Percentiles rank a stretch among this genome's conserved stretches.
Conservation (phyloP, 92 coral and sea anemone genomes). For the Galaxea fascicularis region DNA sequence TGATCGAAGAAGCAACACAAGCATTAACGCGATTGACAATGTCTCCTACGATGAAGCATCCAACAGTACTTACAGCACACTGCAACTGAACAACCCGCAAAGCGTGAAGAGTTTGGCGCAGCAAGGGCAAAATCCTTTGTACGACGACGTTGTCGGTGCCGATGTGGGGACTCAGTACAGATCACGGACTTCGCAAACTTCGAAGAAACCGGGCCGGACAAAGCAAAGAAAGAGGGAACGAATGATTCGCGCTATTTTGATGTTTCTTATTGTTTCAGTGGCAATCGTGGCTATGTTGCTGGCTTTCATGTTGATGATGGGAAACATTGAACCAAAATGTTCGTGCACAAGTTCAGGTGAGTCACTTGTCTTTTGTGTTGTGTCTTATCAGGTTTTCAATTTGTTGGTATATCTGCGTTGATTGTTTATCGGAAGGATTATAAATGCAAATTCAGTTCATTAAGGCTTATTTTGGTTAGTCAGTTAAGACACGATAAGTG, state of each 20-base stretch:
- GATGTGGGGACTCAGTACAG: not conserved
- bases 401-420: not conserved
- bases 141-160: constrained; percentile 9
- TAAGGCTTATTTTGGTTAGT: no score
- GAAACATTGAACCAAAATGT: constrained; percentile 37
- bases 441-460: constrained; percentile 22
- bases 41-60: not conserved
- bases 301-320: constrained; percentile 36
- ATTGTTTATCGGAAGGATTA: not conserved
- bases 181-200: constrained; percentile 13
- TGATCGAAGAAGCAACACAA: constrained; percentile 1
- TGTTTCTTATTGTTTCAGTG: constrained; percentile 28
- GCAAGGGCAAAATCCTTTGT: not conserved
- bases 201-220: constrained; percentile 10
- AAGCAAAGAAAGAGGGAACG: not conserved
- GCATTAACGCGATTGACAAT: constrained; percentile 9
- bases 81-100: constrained; percentile 11
- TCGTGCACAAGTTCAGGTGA: constrained; percentile 49
- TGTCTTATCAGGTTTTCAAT: not conserved
- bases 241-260: constrained; percentile 8
- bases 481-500: not conserved
- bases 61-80: constrained; percentile 3
- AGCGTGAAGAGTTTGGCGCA: not conserved
- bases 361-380: not conserved
- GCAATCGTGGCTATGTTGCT: constrained; percentile 49